phyloP scores from a whole-genome alignment of 2,113 vertebrate genomes.

The Albula goreensis region DNA sequence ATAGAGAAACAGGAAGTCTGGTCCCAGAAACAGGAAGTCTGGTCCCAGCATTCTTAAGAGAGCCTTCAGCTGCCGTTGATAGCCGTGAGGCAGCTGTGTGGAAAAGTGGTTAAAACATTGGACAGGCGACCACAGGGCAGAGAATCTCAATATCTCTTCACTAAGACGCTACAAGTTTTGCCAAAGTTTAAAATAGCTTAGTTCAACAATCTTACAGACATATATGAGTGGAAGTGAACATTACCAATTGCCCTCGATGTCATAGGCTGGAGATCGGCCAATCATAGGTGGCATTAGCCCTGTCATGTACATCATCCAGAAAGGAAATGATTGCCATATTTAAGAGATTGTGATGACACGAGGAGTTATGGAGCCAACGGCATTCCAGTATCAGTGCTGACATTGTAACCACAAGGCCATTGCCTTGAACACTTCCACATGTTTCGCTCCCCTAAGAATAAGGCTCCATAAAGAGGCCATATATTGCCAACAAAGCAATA shows the following conservation, averaged over 20 bases:
- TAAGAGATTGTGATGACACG: background rate
- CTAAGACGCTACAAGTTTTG: background rate
- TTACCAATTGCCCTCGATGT: background rate
- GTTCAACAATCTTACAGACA: background rate
- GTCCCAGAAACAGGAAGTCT: conserved; percentile 1
- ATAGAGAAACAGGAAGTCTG: conserved; percentile 2
- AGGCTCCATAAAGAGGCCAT: no score
- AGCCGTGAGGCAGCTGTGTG: background rate
- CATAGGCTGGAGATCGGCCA: background rate
- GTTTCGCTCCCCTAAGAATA: background rate
- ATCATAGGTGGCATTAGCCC: background rate
- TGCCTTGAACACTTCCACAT: background rate
- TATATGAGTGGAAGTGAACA: background rate
- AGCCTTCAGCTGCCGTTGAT: background rate
- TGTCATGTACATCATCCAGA: background rate
- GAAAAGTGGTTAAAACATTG: background rate
- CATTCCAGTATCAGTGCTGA: background rate
- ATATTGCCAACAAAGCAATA: no score
- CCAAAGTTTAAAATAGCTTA: background rate
- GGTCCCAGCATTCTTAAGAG: background rate
- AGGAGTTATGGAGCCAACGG: background rate
- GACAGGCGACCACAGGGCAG: background rate
- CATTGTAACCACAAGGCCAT: background rate
- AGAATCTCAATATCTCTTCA: background rate
- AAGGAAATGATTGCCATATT: background rate